Percentiles rank a stretch among this genome's conserved stretches.
Conservation (phyloP, 2,888 invertebrate genomes). For the Papilio demoleus region DNA sequence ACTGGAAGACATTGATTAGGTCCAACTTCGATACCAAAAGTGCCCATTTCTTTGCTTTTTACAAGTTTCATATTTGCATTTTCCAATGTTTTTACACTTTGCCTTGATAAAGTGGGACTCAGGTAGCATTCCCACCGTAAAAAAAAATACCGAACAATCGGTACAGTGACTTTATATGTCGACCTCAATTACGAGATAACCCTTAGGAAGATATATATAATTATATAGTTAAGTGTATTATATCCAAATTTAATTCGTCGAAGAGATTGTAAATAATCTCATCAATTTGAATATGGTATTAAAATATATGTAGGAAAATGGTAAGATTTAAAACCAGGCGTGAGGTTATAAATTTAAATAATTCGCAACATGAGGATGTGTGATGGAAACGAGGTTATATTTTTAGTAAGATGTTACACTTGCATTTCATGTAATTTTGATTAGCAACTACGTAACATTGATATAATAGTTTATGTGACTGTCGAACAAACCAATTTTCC, state of each 20-base stretch:
- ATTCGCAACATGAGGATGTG: background rate
- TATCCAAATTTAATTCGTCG: background rate
- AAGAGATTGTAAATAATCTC: background rate
- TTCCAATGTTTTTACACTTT: too few species aligned
- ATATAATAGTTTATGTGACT: conserved; percentile 3
- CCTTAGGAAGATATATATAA: too few species aligned
- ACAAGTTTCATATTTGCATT: too few species aligned
- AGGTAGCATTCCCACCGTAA: too few species aligned
- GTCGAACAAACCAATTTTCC: background rate
- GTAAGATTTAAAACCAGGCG: background rate
- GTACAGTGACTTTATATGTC: too few species aligned
- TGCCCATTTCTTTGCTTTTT: too few species aligned
- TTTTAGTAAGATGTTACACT: conserved; percentile 11
- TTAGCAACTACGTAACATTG: conserved; percentile 29
- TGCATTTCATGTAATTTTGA: conserved; percentile 20
- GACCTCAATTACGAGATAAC: too few species aligned
- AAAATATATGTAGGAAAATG: background rate
- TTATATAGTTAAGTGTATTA: background rate
- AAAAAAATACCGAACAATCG: too few species aligned
- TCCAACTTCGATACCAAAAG: too few species aligned
- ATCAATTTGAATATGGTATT: background rate
- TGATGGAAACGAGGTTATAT: conserved; percentile 17
- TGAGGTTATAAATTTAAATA: conserved; percentile 5
- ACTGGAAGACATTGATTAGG: too few species aligned
- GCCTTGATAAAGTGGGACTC: too few species aligned